phyloP scores from a whole-genome alignment of 2,113 vertebrate genomes.

The Murina feae region DNA sequence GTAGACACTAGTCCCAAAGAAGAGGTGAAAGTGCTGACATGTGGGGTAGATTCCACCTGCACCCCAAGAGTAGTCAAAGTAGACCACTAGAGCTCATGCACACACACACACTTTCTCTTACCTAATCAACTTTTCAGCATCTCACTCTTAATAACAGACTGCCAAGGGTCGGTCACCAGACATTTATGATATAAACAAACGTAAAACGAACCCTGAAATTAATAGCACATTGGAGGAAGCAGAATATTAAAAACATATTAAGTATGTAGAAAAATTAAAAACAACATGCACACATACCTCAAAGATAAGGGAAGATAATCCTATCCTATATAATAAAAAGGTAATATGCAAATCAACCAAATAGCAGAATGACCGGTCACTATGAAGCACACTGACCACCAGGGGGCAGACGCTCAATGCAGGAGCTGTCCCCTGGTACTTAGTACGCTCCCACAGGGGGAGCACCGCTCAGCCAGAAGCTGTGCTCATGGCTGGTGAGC shows the following conservation, averaged over 20 bases:
- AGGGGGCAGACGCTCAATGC: too few species aligned
- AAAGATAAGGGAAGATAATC: background rate
- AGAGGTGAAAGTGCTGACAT: background rate
- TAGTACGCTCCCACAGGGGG: too few species aligned
- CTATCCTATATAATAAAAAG: background rate
- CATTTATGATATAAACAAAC: conserved; percentile 19
- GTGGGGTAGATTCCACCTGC: background rate
- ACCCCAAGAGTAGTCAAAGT: background rate
- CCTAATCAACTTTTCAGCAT: background rate
- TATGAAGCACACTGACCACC: too few species aligned
- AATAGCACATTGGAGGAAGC: background rate
- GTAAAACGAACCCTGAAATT: background rate
- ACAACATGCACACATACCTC: background rate
- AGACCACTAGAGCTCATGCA: background rate
- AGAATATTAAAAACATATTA: conserved; percentile 20
- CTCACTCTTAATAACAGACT: background rate
- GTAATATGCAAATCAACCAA: too few species aligned
- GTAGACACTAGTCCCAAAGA: background rate
- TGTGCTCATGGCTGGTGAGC: too few species aligned
- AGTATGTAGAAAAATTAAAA: background rate
- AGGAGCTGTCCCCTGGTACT: too few species aligned
- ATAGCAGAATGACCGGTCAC: too few species aligned
- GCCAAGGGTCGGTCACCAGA: background rate
- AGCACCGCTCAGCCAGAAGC: too few species aligned
- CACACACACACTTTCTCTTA: background rate